Percentiles rank a stretch among this genome's conserved stretches.
Conservation (phyloP, 1,140 invertebrate genomes). For the Neomicropteryx cornuta region DNA sequence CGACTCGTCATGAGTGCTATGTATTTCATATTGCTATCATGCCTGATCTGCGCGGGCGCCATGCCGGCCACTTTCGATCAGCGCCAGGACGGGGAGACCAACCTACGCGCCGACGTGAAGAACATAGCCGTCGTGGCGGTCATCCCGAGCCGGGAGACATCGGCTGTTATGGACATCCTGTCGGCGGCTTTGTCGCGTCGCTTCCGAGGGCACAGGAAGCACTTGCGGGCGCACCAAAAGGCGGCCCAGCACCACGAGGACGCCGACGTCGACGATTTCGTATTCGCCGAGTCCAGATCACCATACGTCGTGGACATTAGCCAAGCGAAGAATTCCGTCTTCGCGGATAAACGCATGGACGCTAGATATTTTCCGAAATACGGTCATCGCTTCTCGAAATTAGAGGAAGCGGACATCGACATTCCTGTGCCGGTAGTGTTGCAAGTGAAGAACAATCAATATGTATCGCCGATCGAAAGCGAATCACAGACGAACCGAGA, state of each 20-base stretch:
- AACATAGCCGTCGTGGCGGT: constrained; percentile 48
- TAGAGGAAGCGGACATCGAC: constrained; percentile 13
- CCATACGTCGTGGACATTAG: constrained; percentile 43
- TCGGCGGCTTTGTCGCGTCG: constrained; percentile 19
- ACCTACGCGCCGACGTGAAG: constrained; percentile 49
- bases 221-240: constrained; percentile 16
- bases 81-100: constrained; percentile 49
- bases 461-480: constrained; percentile 28
- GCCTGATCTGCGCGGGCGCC: constrained; percentile 55
- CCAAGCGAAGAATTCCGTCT: constrained; percentile 16
- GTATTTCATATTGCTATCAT: constrained; percentile 61
- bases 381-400: not conserved
- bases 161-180: constrained; percentile 32
- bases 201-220: constrained; percentile 11
- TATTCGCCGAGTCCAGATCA: constrained; percentile 42
- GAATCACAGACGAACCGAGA: constrained; percentile 11
- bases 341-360: constrained; percentile 12
- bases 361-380: constrained; percentile 4
- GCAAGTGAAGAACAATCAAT: constrained; percentile 19
- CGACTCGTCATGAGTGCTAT: not conserved
- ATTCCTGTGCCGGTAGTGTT: constrained; percentile 11
- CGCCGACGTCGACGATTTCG: constrained; percentile 23
- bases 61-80: constrained; percentile 54
- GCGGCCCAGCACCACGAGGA: constrained; percentile 22
- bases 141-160: constrained; percentile 37